Base-by-base conservation (phyloP, 2,113 vertebrate species). In the Eira barbara region DNA sequence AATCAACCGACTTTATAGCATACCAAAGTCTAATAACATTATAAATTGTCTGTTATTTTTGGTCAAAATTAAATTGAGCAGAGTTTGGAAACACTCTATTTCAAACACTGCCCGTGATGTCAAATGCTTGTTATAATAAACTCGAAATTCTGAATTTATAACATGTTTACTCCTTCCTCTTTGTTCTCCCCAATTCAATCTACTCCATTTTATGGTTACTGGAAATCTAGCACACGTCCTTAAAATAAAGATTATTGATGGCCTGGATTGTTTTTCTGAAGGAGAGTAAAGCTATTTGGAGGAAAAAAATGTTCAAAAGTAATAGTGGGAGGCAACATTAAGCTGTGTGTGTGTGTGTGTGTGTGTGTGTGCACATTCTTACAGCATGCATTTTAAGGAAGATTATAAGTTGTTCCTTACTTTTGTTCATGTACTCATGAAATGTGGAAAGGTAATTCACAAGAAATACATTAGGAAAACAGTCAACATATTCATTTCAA, bases 181-280 rank as follows among this genome's bases (percentile, higher is more conserved):
- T 73, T 78, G 11, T 11, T 67, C 1, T 80, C 13, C 15, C 7
- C 9, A 89, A 36, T 83, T 80, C 21, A 94, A 65, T 92, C 29
- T 89, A 73, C 25, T 71, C 12, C 7, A n/a, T 0, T 52, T 25
- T 31, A n/a, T 15, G 61, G n/a, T 76, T 80, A 17, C 76, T 57
- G 18, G 13, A 95, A 52, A 27, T 88, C 42, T 93, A 89, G 1
- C 0, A 79, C 7, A 65, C 79, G 7, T 29, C 21, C 39, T 29
- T 94, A 65, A 94, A 95, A 89, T 71, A 78, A 91, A 93, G 17
- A 93, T 91, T 94, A 36, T 31, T 65, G 4, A 88, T 78, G n/a
- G 4, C 7, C 45, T 84, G 57, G 10, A 49, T 42, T 85, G 59
- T 36, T 91, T 93, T 94, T 93, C 36, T 21, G 27, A 52, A 80